phyloP scores from a whole-genome alignment of 2,113 vertebrate species.

The Dicentrarchus labrax region DNA sequence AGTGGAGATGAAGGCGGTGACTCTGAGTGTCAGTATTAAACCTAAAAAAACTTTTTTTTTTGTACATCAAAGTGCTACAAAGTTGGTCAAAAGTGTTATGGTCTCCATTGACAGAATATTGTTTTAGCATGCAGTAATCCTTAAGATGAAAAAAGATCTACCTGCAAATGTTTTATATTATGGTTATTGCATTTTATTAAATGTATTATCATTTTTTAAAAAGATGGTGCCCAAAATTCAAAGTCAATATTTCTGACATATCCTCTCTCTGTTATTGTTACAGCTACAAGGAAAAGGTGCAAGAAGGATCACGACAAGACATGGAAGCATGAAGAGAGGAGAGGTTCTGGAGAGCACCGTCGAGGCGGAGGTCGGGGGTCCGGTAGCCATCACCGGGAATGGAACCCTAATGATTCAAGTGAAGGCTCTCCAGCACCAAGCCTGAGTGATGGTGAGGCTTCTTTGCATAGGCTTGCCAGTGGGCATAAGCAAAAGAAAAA shows the following conservation, averaged over 20 bases:
- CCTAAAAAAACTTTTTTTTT: background rate
- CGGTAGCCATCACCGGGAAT: slow-evolving; percentile 83
- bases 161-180: background rate
- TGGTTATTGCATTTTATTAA: background rate
- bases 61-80: background rate
- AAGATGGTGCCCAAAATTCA: background rate
- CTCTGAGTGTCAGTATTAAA: slow-evolving; percentile 88
- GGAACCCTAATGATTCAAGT: slow-evolving; percentile 80
- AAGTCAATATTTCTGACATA: background rate
- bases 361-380: slow-evolving; percentile 82
- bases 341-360: slow-evolving; percentile 87
- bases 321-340: slow-evolving; percentile 89
- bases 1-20: slow-evolving; percentile 53
- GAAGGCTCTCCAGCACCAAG: slow-evolving; percentile 88
- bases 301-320: slow-evolving; percentile 89
- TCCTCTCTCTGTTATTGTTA: slow-evolving; percentile 28
- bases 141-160: background rate
- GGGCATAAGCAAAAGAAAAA: background rate
- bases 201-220: background rate
- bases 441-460: slow-evolving; percentile 88
- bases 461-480: background rate
- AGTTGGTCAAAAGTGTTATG: background rate
- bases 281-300: slow-evolving; percentile 91
- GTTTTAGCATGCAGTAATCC: background rate
- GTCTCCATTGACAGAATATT: background rate